Evolutionary conservation across 2,113 vertebrate species (phyloP), one percentile per base, ranked within the genome.

Genomic region (Cairina moschata): DNA sequence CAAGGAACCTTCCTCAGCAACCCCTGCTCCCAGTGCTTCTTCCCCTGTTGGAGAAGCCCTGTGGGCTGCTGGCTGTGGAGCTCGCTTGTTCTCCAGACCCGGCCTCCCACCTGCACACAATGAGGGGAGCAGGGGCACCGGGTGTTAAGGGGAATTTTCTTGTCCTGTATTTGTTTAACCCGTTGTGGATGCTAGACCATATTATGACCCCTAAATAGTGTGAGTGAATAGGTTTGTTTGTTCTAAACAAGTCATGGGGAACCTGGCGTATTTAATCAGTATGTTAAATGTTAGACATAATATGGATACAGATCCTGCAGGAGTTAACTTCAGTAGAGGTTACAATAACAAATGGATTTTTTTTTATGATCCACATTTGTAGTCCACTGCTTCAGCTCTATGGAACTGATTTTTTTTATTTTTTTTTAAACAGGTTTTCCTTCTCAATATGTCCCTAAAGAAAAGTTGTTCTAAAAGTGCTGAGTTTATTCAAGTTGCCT

Each of bases 401-500:
- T 71, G 25, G 63, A 82, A 55, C n/a, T 88, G 55, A 83, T 91
- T 74, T 2, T 2, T 46, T 46, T 18, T 46, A 7, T 46, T 46
- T 89, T 31, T 31, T 73, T 91, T 31, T 5, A 55, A 82, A 50
- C 56, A 65, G 18, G 34, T 62, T 87, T 96, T 94, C 54, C 20
- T 66, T 79, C 69, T 93, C 68, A 93, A 60, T 82, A 50, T 72
- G n/a, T 95, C 66, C 86, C 96, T 91, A 65, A 91, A 95, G 95
- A 68, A 86, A 83, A 95, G 76, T 94, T 93, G 60, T 89, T 95
- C 66, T 88, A 36, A 77, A 90, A 88, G 83, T 88, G 48, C 78
- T 40, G 86, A 86, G 75, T 95, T 96, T 95, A 86, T 95, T 89
- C 75, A 92, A 94, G 83, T 78, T 95, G 78, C 90, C 62, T 92